Evolutionary conservation across 1,140 invertebrate genomes (phyloP), one percentile per base, ranked within the genome.

Genomic region (Diprion similis): DNA sequence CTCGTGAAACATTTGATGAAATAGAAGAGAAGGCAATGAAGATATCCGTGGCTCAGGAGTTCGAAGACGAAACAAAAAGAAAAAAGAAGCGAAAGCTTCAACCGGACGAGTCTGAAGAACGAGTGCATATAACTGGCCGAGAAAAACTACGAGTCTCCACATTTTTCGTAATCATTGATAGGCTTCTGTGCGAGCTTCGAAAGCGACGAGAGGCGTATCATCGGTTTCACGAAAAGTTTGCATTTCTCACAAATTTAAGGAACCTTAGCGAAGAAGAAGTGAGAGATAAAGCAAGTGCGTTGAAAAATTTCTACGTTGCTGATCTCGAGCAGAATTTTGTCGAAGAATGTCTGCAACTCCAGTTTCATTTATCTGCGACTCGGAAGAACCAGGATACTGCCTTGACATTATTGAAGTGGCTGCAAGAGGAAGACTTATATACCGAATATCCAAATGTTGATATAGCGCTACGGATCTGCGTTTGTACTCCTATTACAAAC

Each of bases 111-210:
- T 70, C 46, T n/a, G 51, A 24, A 70, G 70, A 68, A 1, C 46
- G 71, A 46, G 46, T 73, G 1, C 68, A 72, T 71, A 18, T 76
- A 11, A 77, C 72, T 37, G 70, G 74, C 45, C 65, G 78, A 64
- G 75, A 81, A 45, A 18, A 72, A 66, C 75, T 81, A 64, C 64
- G 47, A 75, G 69, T 78, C 15, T 73, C 70, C 17, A 77, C 76
- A 69, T 81, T 74, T 73, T 64, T 78, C 3, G 66, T 76, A 2
- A 66, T 78, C 11, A 75, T 78, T 4, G 75, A 80, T 70, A 76
- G 70, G 15, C 46, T 80, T 46, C 10, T 19, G 24, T 48, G 45
- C 10, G 78, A 79, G 70, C 74, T 79, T 47, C 67, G 24, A 1
- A 79, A 78, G 65, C 73, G 75, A 76, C 47, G 75, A 15, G 66